These are phyloP conservation scores for Drosophila melanica DNA, from an alignment of 1,140 invertebrate genomes.

Conservation along the genomic window DNA sequence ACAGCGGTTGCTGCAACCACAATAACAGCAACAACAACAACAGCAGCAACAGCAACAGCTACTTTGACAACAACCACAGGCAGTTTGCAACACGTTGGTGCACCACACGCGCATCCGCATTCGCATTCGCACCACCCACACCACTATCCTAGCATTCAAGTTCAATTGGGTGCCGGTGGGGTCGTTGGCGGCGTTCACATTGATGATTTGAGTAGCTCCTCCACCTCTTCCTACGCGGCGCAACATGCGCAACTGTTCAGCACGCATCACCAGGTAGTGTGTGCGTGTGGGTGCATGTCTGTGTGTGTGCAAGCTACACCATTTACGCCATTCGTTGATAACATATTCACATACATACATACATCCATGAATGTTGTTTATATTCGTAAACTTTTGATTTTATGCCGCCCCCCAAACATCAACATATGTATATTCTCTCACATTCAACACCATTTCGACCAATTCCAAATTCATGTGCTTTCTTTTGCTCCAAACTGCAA, in stretches of 20 bases:
- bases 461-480: conserved; percentile 31
- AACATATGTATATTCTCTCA: background rate
- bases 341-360: conserved; percentile 2
- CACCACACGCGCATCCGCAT: conserved; percentile 27
- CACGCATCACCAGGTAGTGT: conserved; percentile 80
- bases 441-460: conserved; percentile 28
- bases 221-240: conserved; percentile 66
- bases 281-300: conserved; percentile 52
- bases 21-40: conserved; percentile 56
- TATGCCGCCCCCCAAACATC: conserved; percentile 26
- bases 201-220: conserved; percentile 76
- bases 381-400: conserved; percentile 55
- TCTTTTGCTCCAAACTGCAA: conserved; percentile 42
- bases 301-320: conserved; percentile 35
- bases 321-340: conserved; percentile 38
- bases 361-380: conserved; percentile 41
- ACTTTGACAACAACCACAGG: conserved; percentile 64
- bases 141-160: conserved; percentile 61
- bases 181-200: conserved; percentile 37
- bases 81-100: conserved; percentile 43
- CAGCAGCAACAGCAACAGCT: conserved; percentile 31
- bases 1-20: conserved; percentile 45
- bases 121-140: conserved; percentile 37
- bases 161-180: conserved; percentile 56
- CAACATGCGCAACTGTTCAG: conserved; percentile 71